phyloP scores from a whole-genome alignment of 1,140 invertebrate species.

The Drosophila sucinea region DNA sequence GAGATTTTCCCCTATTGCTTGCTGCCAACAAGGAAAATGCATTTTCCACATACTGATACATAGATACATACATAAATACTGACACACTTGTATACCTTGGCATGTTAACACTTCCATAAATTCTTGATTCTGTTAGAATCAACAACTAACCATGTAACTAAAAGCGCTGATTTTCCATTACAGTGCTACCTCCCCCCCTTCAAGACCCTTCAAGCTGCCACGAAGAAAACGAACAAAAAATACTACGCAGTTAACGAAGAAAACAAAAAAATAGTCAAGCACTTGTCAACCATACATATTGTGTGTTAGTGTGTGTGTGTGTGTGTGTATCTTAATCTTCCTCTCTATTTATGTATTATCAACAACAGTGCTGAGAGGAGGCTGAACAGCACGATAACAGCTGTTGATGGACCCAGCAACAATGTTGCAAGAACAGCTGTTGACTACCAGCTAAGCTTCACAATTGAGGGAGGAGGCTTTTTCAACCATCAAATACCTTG shows the following conservation, averaged over 20 bases:
- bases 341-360: conserved; percentile 39
- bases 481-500: neutral
- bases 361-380: conserved; percentile 51
- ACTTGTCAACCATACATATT: conserved; percentile 66
- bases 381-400: conserved; percentile 57
- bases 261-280: conserved; percentile 61
- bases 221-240: conserved; percentile 33
- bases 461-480: conserved; percentile 11
- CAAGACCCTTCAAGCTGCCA: neutral
- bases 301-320: conserved; percentile 10
- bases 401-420: conserved; percentile 63
- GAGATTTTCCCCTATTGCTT: conserved; percentile 4
- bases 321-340: conserved; percentile 28
- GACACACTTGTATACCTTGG: neutral
- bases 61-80: neutral
- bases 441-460: conserved; percentile 34
- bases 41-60: conserved; percentile 5
- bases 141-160: neutral
- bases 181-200: neutral
- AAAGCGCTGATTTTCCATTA: conserved; percentile 3
- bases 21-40: conserved; percentile 37
- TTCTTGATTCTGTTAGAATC: conserved; percentile 13
- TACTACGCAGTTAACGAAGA: conserved; percentile 69
- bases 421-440: conserved; percentile 77
- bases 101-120: conserved; percentile 4